Base-by-base conservation (phyloP, 2,888 invertebrate genomes). In the Apamea monoglypha region DNA sequence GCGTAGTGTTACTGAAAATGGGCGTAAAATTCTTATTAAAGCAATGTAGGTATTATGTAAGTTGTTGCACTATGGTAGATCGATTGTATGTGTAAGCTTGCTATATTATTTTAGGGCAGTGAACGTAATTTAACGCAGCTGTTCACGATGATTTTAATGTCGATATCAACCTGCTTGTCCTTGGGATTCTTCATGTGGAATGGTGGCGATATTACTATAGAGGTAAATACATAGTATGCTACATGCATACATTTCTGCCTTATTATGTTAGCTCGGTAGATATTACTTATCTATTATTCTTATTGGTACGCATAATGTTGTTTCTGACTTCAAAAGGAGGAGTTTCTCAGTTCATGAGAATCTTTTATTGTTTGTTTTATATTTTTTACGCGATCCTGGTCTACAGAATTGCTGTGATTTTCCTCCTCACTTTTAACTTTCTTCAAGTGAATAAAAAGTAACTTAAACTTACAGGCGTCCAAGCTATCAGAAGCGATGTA, bases 401-500 rank as follows among this genome's bases (percentile, higher is more conserved):
- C 25, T 25, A 56, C 56, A 25, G 4, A 56, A 56, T 56, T 56
- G 12, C 25, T 56, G n/a, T n/a, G 25, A 67, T n/a, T 16, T 40
- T 40, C 7, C 5, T 67, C 5, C 40, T n/a, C 5, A n/a, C 2
- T n/a, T 44, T 40, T 40, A 18, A 18, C 16, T 25, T n/a, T 67
- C 16, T n/a, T 40, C 66, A 8, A 18, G 18, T n/a, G 0, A 40
- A 40, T 40, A n/a, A 68, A 32, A 32, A 44, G 1, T 4, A 5
- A 47, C 12, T 1, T 61, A 12, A 18, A 29, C 40, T 81, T 75
- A 0, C 78, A 84, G 84, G 84, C 84, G 10, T 70, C 73, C 14
- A 76, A 86, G 36, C 16, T 86, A 18, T 59, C 78, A 12, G 78
- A 78, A 16, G 78, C 84, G 14, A 84, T 84, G n/a, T 84, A 84